phyloP scores from a whole-genome alignment of 92 coral and sea anemone genomes.

The Virgularia gustaviana region DNA sequence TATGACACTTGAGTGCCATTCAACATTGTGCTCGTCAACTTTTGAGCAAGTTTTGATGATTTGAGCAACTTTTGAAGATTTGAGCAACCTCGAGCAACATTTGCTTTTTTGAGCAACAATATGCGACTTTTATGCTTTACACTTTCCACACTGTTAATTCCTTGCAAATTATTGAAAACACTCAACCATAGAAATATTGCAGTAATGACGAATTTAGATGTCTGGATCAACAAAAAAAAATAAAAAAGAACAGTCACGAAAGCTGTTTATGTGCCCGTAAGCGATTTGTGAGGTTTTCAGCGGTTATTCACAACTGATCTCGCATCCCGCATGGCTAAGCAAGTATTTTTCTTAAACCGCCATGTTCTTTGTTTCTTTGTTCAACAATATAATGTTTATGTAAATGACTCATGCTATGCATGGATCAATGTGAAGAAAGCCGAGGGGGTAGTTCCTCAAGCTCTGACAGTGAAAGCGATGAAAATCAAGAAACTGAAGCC shows the following conservation, averaged over 20 bases:
- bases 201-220: background rate
- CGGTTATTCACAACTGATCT: background rate
- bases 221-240: background rate
- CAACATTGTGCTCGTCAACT: constrained; percentile 33
- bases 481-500: constrained; percentile 42
- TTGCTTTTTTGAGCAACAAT: no score
- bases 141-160: background rate
- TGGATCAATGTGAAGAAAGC: background rate
- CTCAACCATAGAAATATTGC: background rate
- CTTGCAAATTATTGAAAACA: background rate
- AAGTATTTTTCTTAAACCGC: background rate
- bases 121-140: background rate
- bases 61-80: no score
- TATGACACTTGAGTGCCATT: no score
- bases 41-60: background rate
- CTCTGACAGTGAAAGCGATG: constrained; percentile 21
- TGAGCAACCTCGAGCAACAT: no score
- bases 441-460: background rate
- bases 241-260: background rate
- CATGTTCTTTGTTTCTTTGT: background rate
- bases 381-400: background rate
- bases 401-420: constrained; percentile 1
- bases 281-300: background rate
- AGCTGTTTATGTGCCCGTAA: no score
- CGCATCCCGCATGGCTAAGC: no score